Base-by-base conservation (phyloP, 1,140 invertebrate genomes). In the Anoplophora glabripennis region DNA sequence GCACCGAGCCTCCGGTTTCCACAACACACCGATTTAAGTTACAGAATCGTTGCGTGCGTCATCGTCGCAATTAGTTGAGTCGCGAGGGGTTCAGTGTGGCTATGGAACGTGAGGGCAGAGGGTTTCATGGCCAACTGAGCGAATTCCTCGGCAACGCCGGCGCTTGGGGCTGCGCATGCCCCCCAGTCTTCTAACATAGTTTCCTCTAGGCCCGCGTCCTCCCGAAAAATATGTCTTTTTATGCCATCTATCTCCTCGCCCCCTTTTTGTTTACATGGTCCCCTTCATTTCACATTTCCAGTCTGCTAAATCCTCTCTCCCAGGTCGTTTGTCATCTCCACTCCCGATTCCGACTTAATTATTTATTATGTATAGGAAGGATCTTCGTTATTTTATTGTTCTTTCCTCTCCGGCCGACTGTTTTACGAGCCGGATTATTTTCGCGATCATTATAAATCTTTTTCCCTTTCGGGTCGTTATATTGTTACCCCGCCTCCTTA, bases 281-380 rank as follows among this genome's bases (percentile, higher is more conserved):
- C 64, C 63, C 61, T 63, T 63, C 64, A 66, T 66, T 66, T 66
- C 64, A 58, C 60, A 63, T 66, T 66, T 66, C 64, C 64, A 66
- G 61, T 63, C 53, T 66, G 58, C 64, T 66, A 66, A 66, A 66
- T 66, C 64, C 61, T 61, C 57, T 63, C 60, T 63, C 57, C 60
- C 47, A 59, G 58, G 63, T 62, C 64, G 64, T 66, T 66, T 63
- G 63, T 66, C 64, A 65, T 65, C 48, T 48, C 48, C 53, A 57
- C 53, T 42, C 53, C 53, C 52, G 21, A 28, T 28, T 53, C 45
- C 58, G 46, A 54, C 21, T 28, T 28, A 28, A 28, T 28, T 28
- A 28, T 28, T 28, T 28, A 28, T 28, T 28, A 28, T 28, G 21
- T 28, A 28, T 28, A 28, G 21, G 21, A 28, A 28, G 21, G 21